Conservation (phyloP, 2,888 invertebrate species). For the Volucella bombylans region DNA sequence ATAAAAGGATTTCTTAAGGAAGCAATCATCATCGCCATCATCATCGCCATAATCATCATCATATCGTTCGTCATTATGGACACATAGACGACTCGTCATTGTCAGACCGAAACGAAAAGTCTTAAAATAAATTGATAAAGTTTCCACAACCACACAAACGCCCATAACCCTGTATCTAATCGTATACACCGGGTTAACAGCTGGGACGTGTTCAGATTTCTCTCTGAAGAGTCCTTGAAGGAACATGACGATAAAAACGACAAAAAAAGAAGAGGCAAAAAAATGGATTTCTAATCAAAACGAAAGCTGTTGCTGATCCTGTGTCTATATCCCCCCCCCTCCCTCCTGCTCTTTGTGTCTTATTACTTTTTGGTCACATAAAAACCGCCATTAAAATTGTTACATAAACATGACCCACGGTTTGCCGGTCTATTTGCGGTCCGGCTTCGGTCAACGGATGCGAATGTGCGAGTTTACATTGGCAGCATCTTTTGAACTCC, state of each 20-base stretch:
- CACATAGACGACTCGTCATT: conserved; percentile 26
- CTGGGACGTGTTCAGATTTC: not conserved
- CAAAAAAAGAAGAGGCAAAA: not conserved
- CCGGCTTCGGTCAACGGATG: conserved; percentile 32
- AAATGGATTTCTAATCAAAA: conserved; percentile 67
- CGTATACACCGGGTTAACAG: not conserved
- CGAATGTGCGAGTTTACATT: conserved; percentile 43
- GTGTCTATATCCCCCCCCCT: conserved; percentile 10
- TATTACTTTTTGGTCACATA: conserved; percentile 64
- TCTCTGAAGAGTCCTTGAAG: conserved; percentile 13
- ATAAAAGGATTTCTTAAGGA: conserved; percentile 35
- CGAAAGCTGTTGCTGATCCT: conserved; percentile 60
- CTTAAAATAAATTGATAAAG: conserved; percentile 67
- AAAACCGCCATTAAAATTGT: conserved; percentile 64
- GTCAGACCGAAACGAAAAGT: conserved; percentile 40
- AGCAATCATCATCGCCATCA: conserved; percentile 54
- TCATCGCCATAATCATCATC: conserved; percentile 19
- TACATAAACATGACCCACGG: conserved; percentile 49
- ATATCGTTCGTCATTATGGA: no score
- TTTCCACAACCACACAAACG: conserved; percentile 43
- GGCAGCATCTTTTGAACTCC: conserved; percentile 44
- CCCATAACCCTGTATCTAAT: no score
- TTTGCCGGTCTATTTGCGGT: conserved; percentile 42
- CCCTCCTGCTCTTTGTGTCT: conserved; percentile 30
- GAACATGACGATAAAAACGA: conserved; percentile 6